A percentile compares a stretch with the other conserved stretches of the same genome.
Evolutionary conservation across 2,888 invertebrate genomes (phyloP).

Genomic region (Temnothorax rugatulus): DNA sequence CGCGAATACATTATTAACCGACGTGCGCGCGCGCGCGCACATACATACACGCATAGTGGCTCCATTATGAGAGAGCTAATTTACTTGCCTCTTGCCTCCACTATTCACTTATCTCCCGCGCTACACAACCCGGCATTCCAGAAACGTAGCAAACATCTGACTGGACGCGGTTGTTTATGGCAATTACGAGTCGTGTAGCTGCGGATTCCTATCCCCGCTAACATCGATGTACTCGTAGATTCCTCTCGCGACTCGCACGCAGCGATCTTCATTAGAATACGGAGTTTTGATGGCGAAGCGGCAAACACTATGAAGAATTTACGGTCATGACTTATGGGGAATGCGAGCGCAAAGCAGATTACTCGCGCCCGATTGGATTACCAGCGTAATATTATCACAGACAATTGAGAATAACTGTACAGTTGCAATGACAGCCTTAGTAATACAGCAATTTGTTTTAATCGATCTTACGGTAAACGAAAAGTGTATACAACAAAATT

Average conservation of each 20-base stretch:
- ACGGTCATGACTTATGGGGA: neutral
- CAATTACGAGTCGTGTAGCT: conserved; percentile 66
- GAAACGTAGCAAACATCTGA: conserved; percentile 67
- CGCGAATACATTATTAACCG: conserved; percentile 58
- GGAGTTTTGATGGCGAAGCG: conserved; percentile 9
- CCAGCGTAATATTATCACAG: neutral
- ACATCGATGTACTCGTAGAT: conserved; percentile 61
- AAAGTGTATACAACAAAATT: neutral
- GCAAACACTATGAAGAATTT: neutral
- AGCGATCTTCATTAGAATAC: conserved; percentile 70
- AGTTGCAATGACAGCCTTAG: neutral
- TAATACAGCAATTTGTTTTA: conserved; percentile 25
- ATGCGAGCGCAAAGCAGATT: neutral
- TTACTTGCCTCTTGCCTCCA: conserved; percentile 59
- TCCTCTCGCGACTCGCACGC: conserved; percentile 56
- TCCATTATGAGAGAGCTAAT: conserved; percentile 67
- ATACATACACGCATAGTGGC: conserved; percentile 9
- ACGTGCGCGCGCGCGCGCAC: neutral
- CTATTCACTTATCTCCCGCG: conserved; percentile 67
- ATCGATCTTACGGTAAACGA: neutral
- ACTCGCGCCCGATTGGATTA: neutral
- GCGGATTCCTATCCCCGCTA: conserved; percentile 60
- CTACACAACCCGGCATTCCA: conserved; percentile 60
- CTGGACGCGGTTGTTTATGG: conserved; percentile 63
- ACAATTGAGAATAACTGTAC: conserved; percentile 1